phyloP scores from a whole-genome alignment of 2,888 invertebrate species.

The Athrips mouffetella region DNA sequence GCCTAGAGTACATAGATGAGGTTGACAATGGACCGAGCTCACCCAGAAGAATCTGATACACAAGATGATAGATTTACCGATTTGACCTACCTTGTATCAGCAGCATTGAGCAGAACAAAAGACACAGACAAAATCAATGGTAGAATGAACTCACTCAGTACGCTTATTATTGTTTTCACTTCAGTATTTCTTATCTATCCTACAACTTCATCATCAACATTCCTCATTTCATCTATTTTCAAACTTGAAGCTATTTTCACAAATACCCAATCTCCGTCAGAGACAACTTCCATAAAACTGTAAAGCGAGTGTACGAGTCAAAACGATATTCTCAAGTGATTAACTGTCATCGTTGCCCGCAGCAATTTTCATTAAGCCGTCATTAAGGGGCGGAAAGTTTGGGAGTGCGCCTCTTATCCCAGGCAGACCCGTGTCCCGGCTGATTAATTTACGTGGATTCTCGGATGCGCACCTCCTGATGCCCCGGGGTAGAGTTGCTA shows the following conservation, averaged over 20 bases:
- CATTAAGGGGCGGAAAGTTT: constrained; percentile 57
- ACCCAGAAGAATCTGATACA: no score
- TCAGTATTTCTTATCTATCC: no score
- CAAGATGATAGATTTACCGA: no score
- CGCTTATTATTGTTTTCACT: no score
- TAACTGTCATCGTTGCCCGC: constrained; percentile 45
- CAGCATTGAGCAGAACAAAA: no score
- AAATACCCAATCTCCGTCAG: not conserved
- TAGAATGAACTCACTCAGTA: no score
- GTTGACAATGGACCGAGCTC: no score
- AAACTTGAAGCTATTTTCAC: not conserved
- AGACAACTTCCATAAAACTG: not conserved
- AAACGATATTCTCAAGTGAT: constrained; percentile 32
- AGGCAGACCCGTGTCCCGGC: constrained; percentile 45
- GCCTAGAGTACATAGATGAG: no score
- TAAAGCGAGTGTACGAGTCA: not conserved
- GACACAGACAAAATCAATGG: no score
- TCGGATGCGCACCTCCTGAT: constrained; percentile 20
- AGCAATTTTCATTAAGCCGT: constrained; percentile 62
- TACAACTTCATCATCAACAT: no score
- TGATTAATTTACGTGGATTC: constrained; percentile 56
- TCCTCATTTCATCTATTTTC: no score
- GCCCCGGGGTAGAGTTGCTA: constrained; percentile 17
- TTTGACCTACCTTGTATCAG: no score
- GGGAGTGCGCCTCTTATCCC: constrained; percentile 50